These are phyloP conservation scores for Psittacula echo DNA, from an alignment of 2,797 vertebrate species.

Conservation along the genomic window DNA sequence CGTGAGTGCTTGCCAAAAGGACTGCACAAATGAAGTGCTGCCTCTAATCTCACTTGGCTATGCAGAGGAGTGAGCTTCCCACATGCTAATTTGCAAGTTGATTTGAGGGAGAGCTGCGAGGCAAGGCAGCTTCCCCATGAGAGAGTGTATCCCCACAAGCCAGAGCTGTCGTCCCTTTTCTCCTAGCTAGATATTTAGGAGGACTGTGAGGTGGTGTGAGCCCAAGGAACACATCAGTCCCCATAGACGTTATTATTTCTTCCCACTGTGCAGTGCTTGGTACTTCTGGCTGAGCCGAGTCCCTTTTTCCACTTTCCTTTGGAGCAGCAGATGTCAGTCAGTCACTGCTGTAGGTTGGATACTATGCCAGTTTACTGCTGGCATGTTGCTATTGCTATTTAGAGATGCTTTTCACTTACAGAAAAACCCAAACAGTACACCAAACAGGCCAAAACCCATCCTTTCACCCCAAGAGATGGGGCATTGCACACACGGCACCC, in stretches of 20 bases:
- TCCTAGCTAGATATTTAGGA: neutral
- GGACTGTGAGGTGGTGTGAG: neutral
- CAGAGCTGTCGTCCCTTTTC: neutral
- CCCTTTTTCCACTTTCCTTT: neutral
- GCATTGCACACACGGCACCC: too few relatives aligned
- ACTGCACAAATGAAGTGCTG: neutral
- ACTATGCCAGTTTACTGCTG: neutral
- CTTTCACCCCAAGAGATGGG: neutral
- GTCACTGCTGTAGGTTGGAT: neutral
- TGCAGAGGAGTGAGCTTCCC: neutral
- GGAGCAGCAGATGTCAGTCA: neutral
- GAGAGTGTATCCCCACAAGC: neutral
- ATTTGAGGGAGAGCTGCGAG: neutral
- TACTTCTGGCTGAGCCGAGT: neutral
- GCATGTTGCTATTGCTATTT: neutral
- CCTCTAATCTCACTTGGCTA: slow-evolving; percentile 28
- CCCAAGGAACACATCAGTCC: neutral
- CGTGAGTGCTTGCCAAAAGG: neutral
- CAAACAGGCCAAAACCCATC: neutral
- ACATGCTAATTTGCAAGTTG: slow-evolving; percentile 11
- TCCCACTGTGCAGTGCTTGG: neutral
- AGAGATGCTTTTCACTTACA: neutral
- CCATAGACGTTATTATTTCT: neutral
- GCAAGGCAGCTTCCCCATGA: neutral
- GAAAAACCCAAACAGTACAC: neutral